Percentiles rank a stretch among this genome's conserved stretches.
phyloP scores from a whole-genome alignment of 64 coral and sea anemone species.

The Hydrozoanthus tunicans region DNA sequence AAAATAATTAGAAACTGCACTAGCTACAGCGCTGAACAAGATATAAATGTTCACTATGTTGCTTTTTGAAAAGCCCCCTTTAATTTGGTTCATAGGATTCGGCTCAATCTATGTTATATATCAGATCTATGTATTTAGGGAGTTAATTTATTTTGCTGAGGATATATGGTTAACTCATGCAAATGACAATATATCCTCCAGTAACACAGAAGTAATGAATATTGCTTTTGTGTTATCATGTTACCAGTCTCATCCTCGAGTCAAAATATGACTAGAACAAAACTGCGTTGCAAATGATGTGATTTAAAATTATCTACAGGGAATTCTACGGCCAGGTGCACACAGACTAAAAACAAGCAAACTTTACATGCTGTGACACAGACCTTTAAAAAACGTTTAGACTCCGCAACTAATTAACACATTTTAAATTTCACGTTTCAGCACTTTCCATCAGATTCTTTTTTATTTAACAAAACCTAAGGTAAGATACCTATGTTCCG shows the following conservation, averaged over 20 bases:
- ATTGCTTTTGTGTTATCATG: neutral
- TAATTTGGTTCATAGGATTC: no score
- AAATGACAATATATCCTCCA: no score
- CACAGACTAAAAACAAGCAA: conserved; percentile 8
- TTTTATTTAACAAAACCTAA: neutral
- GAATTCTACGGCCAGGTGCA: neutral
- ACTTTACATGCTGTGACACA: neutral
- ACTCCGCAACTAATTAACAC: neutral
- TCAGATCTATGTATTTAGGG: no score
- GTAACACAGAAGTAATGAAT: no score
- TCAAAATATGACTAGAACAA: neutral
- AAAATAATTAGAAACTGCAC: no score
- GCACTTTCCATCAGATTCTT: neutral
- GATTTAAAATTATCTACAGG: neutral
- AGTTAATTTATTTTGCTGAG: no score
- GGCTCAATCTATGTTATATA: no score
- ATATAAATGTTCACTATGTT: no score
- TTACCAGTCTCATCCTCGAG: neutral
- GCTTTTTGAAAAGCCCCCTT: no score
- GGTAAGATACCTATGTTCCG: neutral
- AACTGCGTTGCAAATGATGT: neutral
- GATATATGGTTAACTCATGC: no score
- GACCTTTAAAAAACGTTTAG: neutral
- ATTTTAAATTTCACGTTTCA: neutral
- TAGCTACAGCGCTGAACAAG: no score